phyloP scores from a whole-genome alignment of 64 coral and sea anemone species.

The Stichodactyla mertensii region DNA sequence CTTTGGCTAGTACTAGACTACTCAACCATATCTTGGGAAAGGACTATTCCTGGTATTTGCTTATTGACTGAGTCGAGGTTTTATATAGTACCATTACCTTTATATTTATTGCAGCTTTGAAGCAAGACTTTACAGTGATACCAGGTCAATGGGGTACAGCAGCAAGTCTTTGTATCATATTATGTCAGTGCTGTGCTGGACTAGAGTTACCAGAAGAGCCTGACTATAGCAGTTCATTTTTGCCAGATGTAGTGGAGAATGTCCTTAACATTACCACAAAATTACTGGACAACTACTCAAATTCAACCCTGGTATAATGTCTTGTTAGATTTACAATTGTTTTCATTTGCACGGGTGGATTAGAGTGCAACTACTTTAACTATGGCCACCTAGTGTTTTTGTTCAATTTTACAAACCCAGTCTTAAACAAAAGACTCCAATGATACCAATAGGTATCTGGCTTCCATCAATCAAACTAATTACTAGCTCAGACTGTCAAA shows the following conservation, averaged over 20 bases:
- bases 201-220: slow-evolving; percentile 47
- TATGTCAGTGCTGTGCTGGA: slow-evolving; percentile 89
- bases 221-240: slow-evolving; percentile 70
- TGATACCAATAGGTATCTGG: too few species aligned
- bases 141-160: slow-evolving; percentile 83
- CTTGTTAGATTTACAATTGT: too few species aligned
- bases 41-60: background rate
- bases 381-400: too few species aligned
- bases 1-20: too few species aligned
- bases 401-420: too few species aligned
- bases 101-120: slow-evolving; percentile 49
- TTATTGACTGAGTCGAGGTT: background rate
- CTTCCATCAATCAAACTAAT: too few species aligned
- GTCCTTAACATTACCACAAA: slow-evolving; percentile 68
- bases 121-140: slow-evolving; percentile 83
- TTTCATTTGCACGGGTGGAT: too few species aligned
- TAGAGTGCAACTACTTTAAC: too few species aligned
- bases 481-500: too few species aligned
- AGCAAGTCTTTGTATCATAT: slow-evolving; percentile 58
- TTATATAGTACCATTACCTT: background rate
- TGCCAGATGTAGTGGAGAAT: slow-evolving; percentile 82
- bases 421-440: too few species aligned
- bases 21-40: too few species aligned
- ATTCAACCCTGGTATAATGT: slow-evolving; percentile 27
- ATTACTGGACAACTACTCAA: slow-evolving; percentile 65